A percentile compares a stretch with the other conserved stretches of the same genome.
These are phyloP conservation scores for Chamaea fasciata DNA, from an alignment of 2,113 vertebrate species.

Conservation along the genomic window DNA sequence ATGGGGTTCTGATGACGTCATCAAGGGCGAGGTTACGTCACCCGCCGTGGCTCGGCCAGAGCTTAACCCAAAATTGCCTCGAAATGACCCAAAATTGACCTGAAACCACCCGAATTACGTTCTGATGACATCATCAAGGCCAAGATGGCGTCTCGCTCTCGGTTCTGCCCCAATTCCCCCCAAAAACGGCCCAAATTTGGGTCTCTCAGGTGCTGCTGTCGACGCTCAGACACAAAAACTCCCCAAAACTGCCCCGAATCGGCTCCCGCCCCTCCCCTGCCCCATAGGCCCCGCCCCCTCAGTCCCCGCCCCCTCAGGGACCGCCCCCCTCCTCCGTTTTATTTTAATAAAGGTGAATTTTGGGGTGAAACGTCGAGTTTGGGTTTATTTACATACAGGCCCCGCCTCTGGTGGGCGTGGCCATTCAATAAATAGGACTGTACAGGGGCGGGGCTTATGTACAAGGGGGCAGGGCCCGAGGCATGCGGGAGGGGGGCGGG, in stretches of 20 bases:
- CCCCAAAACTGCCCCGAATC: neutral
- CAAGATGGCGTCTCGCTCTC: rapidly evolving
- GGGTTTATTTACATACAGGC: too few species aligned
- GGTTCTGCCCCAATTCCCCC: neutral
- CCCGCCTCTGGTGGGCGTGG: too few species aligned
- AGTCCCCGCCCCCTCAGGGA: too few species aligned
- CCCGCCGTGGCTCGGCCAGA: rapidly evolving
- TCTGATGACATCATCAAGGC: rapidly evolving
- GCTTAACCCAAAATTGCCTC: neutral
- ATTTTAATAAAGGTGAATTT: too few species aligned
- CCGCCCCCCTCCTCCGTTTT: too few species aligned
- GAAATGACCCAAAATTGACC: rapidly evolving
- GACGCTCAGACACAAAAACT: neutral
- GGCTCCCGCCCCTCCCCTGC: rapidly evolving
- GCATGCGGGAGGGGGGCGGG: too few species aligned
- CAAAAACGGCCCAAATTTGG: neutral
- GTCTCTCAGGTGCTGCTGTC: neutral
- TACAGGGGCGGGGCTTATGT: too few species aligned
- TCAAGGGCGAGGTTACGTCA: rapidly evolving
- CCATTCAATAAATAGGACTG: too few species aligned
- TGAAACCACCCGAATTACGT: rapidly evolving
- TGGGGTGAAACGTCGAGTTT: too few species aligned
- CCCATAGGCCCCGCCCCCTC: too few species aligned
- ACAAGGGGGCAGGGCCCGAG: too few species aligned
- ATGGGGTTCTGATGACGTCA: rapidly evolving